Evolutionary conservation across 2,113 vertebrate species (phyloP), one percentile per base, ranked within the genome.

Genomic region (Phalacrocorax aristotelis): DNA sequence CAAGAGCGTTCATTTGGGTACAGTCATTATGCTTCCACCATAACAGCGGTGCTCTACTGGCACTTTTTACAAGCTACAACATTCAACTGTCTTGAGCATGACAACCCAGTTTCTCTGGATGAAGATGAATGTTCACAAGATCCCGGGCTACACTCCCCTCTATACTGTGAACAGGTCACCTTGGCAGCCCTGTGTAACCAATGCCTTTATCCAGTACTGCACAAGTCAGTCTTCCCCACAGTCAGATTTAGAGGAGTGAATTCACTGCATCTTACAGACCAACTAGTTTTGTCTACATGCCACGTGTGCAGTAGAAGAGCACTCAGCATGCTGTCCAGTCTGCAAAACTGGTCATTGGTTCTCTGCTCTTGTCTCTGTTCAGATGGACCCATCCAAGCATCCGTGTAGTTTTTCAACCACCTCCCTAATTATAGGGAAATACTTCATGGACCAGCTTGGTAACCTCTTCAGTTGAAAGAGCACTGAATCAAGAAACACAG

Each of bases 271-370:
- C 34, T 81, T 22, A 40, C 27, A 69, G n/a, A 51, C 57, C 76
- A 58, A 60, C 14, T 18, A 34, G 34, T 40, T 83, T 42, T 51
- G n/a, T 18, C 32, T 11, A 49, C 29, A 3, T 4, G 27, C 14
- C 30, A 66, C 3, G 0, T n/a, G n/a, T 0, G 0, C 32, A 20
- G 34, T 23, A 29, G 30, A 29, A 69, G 40, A 82, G 55, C 2
- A 2, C 38, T 93, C 51, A 65, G 58, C 25, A 55, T 0, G 0
- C 36, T 71, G 51, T 32, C 51, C 40, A 13, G 36, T 29, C n/a
- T 38, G 54, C 40, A 66, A 57, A 89, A 82, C 11, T 29, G 22
- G 9, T 44, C 57, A 49, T 0, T 36, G n/a, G n/a, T 25, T 83
- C 62, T 70, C 51, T 9, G 3, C 19, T 80, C n/a, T 48, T 25